Conservation (phyloP, 2,113 vertebrate genomes). For the Herpetotheres cachinnans region DNA sequence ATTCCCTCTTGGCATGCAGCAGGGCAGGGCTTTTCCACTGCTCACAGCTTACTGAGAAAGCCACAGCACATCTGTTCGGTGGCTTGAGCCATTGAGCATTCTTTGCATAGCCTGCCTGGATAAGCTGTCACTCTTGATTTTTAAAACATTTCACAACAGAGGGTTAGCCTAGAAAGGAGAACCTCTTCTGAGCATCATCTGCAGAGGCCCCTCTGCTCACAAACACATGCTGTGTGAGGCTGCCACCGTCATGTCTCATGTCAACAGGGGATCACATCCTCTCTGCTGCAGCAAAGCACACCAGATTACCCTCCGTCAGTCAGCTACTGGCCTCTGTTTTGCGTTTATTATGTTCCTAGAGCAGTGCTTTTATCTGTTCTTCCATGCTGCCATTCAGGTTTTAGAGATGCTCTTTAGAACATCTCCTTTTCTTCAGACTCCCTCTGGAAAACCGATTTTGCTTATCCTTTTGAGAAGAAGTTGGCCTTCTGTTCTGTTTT, state of each 20-base stretch:
- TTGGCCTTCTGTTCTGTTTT: background rate
- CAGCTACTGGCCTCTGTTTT: background rate
- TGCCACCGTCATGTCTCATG: background rate
- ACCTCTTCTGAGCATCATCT: background rate
- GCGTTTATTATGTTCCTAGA: background rate
- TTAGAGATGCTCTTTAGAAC: background rate
- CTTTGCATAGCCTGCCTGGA: constrained; percentile 25
- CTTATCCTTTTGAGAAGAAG: background rate
- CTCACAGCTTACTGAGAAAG: background rate
- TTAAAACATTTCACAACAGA: constrained; percentile 44
- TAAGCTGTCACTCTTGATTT: constrained; percentile 53
- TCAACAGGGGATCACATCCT: background rate
- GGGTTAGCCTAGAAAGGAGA: background rate
- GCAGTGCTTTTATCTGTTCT: background rate
- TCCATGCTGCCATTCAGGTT: background rate
- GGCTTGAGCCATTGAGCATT: constrained; percentile 33
- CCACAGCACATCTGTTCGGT: constrained; percentile 25
- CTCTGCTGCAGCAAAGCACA: background rate
- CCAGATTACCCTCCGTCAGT: background rate
- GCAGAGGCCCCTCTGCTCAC: background rate
- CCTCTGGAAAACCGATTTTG: background rate
- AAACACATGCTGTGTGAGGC: background rate
- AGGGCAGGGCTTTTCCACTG: constrained; percentile 40
- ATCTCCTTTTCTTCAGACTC: background rate
- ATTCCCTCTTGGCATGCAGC: constrained; percentile 48